phyloP scores from a whole-genome alignment of 2,888 invertebrate genomes.

The Ellobium chinense region DNA sequence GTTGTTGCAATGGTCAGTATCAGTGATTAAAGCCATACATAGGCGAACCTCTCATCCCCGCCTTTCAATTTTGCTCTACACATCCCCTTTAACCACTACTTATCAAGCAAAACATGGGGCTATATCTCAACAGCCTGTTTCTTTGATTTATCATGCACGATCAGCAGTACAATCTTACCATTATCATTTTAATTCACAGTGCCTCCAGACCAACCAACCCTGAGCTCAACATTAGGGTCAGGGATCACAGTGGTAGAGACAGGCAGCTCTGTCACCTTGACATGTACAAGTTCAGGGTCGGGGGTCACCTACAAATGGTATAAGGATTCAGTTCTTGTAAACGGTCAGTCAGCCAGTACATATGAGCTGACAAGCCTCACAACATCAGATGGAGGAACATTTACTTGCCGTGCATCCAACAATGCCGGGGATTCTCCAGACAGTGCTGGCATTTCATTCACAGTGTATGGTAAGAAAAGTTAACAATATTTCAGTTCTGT shows the following conservation, averaged over 20 bases:
- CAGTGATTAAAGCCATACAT: too few species aligned
- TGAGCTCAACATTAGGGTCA: not conserved
- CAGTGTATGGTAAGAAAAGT: conserved; percentile 18
- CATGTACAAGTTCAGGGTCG: not conserved
- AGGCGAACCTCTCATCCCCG: too few species aligned
- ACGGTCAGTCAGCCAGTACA: not conserved
- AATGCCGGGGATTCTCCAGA: not conserved
- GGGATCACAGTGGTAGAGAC: not conserved
- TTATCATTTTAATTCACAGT: too few species aligned
- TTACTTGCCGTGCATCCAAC: not conserved
- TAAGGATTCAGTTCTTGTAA: not conserved
- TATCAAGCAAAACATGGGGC: too few species aligned
- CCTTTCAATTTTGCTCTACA: too few species aligned
- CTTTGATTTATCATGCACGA: too few species aligned
- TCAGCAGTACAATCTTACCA: too few species aligned
- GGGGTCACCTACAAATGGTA: not conserved
- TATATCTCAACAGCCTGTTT: too few species aligned
- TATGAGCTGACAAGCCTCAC: not conserved
- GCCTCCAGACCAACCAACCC: not conserved
- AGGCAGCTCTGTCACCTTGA: conserved; percentile 8
- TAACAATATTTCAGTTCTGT: not conserved
- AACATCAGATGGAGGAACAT: not conserved
- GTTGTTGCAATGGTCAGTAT: too few species aligned
- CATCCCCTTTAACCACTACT: too few species aligned
- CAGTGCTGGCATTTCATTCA: not conserved